Percentiles rank a stretch among this genome's conserved stretches.
phyloP scores from a whole-genome alignment of 2,888 invertebrate genomes.

The Beris chalybata region DNA sequence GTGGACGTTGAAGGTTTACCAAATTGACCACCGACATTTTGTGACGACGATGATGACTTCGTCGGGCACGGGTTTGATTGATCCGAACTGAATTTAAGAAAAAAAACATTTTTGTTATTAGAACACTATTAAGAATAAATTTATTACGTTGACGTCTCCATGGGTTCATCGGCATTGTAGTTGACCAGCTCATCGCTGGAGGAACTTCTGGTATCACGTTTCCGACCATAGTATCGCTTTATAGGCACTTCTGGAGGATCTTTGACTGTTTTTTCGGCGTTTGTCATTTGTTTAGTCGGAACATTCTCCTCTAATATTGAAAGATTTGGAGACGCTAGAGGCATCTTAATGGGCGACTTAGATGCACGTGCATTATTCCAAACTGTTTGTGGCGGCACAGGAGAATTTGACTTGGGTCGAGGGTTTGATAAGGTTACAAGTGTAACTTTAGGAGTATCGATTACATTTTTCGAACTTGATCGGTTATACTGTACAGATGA shows the following conservation, averaged over 20 bases:
- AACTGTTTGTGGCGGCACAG: background rate
- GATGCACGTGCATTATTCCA: background rate
- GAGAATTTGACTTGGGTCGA: constrained; percentile 39
- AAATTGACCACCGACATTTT: constrained; percentile 57
- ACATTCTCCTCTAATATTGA: constrained; percentile 39
- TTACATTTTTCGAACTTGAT: constrained; percentile 37
- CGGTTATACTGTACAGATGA: background rate
- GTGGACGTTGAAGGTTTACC: constrained; percentile 45
- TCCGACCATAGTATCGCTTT: constrained; percentile 63
- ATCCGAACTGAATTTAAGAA: constrained; percentile 49
- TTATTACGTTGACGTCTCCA: constrained; percentile 42
- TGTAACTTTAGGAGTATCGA: constrained; percentile 1
- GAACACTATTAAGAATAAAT: background rate
- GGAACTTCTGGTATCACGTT: constrained; percentile 60
- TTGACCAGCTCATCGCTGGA: constrained; percentile 55
- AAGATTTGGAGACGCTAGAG: constrained; percentile 30
- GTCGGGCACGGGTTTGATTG: constrained; percentile 58
- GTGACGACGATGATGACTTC: background rate
- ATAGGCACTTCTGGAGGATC: constrained; percentile 50
- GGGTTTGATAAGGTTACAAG: constrained; percentile 35
- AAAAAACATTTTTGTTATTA: background rate
- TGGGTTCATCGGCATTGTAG: constrained; percentile 45
- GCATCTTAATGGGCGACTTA: background rate
- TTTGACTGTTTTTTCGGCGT: constrained; percentile 22
- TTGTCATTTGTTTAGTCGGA: constrained; percentile 10